Conservation (phyloP, 2,797 vertebrate genomes). For the Girardinus metallicus region DNA sequence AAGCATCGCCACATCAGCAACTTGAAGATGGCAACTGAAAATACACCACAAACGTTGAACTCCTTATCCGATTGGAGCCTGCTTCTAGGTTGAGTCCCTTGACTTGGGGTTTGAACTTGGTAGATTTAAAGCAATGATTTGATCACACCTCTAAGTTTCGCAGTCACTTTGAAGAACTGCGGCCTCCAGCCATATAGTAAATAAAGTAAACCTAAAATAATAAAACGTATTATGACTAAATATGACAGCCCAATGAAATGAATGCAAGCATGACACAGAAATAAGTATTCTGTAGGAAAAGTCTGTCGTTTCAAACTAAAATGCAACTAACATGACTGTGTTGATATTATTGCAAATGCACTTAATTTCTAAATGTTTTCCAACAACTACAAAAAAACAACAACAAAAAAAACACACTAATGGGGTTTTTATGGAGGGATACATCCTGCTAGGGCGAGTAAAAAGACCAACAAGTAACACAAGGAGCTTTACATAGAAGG, state of each 20-base stretch:
- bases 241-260: background rate
- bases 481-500: background rate
- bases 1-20: no score
- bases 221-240: background rate
- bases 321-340: background rate
- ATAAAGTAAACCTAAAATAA: background rate
- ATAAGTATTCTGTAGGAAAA: background rate
- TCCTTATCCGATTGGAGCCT: background rate
- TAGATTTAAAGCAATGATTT: background rate
- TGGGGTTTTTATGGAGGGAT: background rate
- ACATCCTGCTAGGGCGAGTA: background rate
- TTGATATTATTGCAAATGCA: background rate
- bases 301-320: background rate
- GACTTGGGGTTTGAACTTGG: background rate
- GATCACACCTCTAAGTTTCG: background rate
- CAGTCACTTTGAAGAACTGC: background rate
- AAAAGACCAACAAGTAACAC: background rate
- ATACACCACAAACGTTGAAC: background rate
- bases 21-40: no score
- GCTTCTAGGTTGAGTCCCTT: background rate
- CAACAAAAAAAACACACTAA: background rate
- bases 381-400: background rate
- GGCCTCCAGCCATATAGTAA: background rate
- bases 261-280: background rate
- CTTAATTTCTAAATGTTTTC: background rate